Conservation (phyloP, 2,113 vertebrate genomes). For the Phalacrocorax pelagicus region DNA sequence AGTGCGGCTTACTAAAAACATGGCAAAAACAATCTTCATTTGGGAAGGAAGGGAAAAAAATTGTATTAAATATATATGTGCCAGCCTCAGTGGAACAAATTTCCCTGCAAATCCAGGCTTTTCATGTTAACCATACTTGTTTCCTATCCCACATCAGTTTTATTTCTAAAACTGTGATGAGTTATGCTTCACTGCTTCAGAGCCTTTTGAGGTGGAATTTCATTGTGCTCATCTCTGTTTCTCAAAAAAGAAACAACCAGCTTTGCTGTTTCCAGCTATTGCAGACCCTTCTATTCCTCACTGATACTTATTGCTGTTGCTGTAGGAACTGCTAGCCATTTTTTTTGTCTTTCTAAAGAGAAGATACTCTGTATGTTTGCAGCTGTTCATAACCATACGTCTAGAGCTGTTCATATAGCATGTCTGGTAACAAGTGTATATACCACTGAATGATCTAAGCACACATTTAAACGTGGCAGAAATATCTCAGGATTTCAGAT, state of each 20-base stretch:
- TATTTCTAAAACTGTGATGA: background rate
- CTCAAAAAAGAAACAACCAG: background rate
- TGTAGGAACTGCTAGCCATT: background rate
- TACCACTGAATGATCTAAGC: background rate
- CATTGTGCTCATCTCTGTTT: background rate
- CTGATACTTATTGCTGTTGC: background rate
- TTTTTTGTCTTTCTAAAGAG: conserved; percentile 6
- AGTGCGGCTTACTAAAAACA: background rate
- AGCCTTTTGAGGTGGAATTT: background rate
- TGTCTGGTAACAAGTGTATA: background rate
- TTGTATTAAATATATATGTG: background rate
- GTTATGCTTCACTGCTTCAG: background rate
- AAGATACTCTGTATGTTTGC: background rate
- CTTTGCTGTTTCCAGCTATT: conserved; percentile 6
- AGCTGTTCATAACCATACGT: background rate
- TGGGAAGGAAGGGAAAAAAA: background rate
- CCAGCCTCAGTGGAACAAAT: background rate
- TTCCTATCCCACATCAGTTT: background rate
- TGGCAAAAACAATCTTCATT: background rate
- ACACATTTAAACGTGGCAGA: background rate
- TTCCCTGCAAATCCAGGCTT: background rate
- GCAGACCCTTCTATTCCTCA: background rate
- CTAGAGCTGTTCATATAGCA: background rate
- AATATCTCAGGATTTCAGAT: background rate
- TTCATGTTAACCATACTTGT: background rate